These are phyloP conservation scores for Tiliqua scincoides DNA, from an alignment of 2,113 vertebrate species.

Conservation along the genomic window DNA sequence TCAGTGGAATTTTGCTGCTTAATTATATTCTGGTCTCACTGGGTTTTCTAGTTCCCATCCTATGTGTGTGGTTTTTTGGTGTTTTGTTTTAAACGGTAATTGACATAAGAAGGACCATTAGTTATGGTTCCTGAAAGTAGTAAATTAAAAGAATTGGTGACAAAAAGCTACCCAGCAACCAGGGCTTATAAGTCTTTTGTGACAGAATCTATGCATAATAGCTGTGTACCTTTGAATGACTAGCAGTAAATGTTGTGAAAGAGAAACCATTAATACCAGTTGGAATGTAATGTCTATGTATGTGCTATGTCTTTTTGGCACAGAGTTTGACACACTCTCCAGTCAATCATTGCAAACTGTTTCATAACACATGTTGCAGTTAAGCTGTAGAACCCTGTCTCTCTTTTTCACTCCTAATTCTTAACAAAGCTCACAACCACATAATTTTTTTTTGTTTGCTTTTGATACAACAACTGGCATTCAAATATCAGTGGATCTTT, in stretches of 20 bases:
- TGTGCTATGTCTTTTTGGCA: slow-evolving; percentile 69
- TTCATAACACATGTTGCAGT: slow-evolving; percentile 78
- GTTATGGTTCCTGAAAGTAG: slow-evolving; percentile 26
- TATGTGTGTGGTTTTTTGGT: not conserved
- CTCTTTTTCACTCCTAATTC: slow-evolving; percentile 66
- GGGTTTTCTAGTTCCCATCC: not conserved
- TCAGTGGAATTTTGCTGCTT: not conserved
- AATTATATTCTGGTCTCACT: not conserved
- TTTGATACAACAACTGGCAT: slow-evolving; percentile 56
- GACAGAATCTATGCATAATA: slow-evolving; percentile 13
- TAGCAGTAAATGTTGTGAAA: slow-evolving; percentile 39
- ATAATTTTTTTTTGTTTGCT: slow-evolving; percentile 29
- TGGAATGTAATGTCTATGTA: slow-evolving; percentile 60
- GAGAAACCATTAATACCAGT: slow-evolving; percentile 54
- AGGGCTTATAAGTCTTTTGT: not conserved
- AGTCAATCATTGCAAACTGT: slow-evolving; percentile 80
- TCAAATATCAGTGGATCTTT: slow-evolving; percentile 48
- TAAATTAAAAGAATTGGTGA: slow-evolving; percentile 11
- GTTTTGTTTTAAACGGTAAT: not conserved
- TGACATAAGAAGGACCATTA: not conserved
- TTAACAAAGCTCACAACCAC: slow-evolving; percentile 66
- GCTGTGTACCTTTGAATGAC: slow-evolving; percentile 33
- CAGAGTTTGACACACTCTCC: slow-evolving; percentile 65
- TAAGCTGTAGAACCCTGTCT: slow-evolving; percentile 76
- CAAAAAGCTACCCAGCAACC: not conserved